Percentiles rank a stretch among this genome's conserved stretches.
Evolutionary conservation across 2,888 invertebrate genomes (phyloP).

Genomic region (Pterostichus niger): DNA sequence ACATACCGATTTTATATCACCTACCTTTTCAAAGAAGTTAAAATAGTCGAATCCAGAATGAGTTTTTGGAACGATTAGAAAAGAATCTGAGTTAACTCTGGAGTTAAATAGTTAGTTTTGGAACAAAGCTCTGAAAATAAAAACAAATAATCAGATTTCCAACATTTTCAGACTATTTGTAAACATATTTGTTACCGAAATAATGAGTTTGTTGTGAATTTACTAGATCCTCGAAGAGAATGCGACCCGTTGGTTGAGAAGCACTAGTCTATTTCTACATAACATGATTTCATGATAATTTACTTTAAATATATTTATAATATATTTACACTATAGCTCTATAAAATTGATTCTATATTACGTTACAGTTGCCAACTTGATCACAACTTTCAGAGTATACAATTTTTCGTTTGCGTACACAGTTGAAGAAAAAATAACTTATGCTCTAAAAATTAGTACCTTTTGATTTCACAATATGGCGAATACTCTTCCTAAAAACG

Average conservation of each 20-base stretch:
- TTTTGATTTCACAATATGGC: conserved; percentile 59
- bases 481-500: conserved; percentile 57
- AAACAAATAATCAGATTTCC: too few relatives aligned
- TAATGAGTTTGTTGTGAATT: too few relatives aligned
- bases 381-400: conserved; percentile 48
- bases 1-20: too few relatives aligned
- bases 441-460: conserved; percentile 53
- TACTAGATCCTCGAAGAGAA: too few relatives aligned
- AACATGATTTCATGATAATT: conserved; percentile 21
- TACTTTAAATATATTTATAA: conserved; percentile 48
- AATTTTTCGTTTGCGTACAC: conserved; percentile 47
- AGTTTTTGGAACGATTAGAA: too few relatives aligned
- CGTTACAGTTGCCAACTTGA: conserved; percentile 37
- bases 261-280: conserved; percentile 25
- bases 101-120: too few relatives aligned
- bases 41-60: too few relatives aligned
- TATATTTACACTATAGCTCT: conserved; percentile 39
- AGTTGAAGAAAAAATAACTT: conserved; percentile 29
- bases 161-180: too few relatives aligned
- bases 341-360: conserved; percentile 48
- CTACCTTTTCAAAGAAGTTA: too few relatives aligned
- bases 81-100: too few relatives aligned
- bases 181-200: too few relatives aligned
- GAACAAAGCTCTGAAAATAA: too few relatives aligned
- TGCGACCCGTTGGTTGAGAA: conserved; percentile 5